phyloP scores from a whole-genome alignment of 2,888 invertebrate genomes.

The Ctenicera cuprea region DNA sequence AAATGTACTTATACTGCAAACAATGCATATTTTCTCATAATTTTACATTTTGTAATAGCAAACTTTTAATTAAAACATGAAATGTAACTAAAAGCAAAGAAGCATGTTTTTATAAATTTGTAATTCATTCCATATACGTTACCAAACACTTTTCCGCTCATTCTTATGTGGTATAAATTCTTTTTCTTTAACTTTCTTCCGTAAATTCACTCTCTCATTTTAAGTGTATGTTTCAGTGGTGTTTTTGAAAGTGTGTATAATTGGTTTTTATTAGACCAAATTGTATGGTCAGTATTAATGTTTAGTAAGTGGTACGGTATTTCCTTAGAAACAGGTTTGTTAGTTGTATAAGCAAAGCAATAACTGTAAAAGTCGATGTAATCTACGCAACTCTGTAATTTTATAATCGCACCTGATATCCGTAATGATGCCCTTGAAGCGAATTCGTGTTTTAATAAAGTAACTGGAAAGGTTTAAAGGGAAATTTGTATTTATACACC shows the following conservation, averaged over 20 bases:
- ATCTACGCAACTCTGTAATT: background rate
- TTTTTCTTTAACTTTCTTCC: slow-evolving; percentile 21
- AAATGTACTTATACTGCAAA: too few relatives aligned
- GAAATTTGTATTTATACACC: background rate
- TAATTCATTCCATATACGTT: slow-evolving; percentile 10
- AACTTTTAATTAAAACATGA: background rate
- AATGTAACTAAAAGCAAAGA: slow-evolving; percentile 2
- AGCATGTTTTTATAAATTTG: slow-evolving; percentile 4
- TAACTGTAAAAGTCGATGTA: slow-evolving; percentile 8
- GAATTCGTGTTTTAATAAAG: background rate
- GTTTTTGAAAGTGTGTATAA: slow-evolving; percentile 24
- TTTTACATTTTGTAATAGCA: background rate
- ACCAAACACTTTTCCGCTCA: background rate
- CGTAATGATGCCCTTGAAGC: background rate
- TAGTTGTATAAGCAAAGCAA: slow-evolving; percentile 1
- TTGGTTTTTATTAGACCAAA: slow-evolving; percentile 21
- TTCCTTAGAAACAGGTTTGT: slow-evolving; percentile 13
- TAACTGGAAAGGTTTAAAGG: background rate
- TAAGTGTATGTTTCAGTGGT: slow-evolving; percentile 1
- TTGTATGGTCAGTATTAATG: background rate
- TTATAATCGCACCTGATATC: slow-evolving; percentile 4
- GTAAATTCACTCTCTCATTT: slow-evolving; percentile 18
- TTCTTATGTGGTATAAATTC: slow-evolving; percentile 6
- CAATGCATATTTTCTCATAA: too few relatives aligned
- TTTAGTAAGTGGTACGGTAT: background rate